Evolutionary conservation across 2,888 invertebrate genomes (phyloP).

Genomic region (Acrobasis consociella): DNA sequence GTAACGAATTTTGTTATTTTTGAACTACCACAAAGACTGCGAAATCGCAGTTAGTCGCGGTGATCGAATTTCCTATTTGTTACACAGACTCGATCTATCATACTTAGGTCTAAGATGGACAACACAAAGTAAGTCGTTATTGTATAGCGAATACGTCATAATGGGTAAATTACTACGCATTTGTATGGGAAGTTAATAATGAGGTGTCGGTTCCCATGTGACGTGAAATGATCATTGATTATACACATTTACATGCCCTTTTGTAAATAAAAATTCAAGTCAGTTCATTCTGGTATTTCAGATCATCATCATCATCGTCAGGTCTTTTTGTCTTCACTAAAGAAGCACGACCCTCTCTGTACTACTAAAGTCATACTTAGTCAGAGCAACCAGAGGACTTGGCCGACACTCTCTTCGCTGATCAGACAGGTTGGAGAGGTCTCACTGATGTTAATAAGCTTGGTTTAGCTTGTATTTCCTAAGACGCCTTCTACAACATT

Average conservation of each 20-base stretch:
- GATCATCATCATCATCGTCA: no score
- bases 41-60: neutral
- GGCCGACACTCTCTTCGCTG: no score
- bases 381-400: no score
- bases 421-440: no score
- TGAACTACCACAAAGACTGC: neutral
- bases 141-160: constrained; percentile 15
- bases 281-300: no score
- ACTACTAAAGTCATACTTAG: no score
- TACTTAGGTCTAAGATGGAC: neutral
- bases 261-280: neutral
- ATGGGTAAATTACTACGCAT: constrained; percentile 12
- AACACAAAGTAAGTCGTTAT: constrained; percentile 3
- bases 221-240: neutral
- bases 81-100: constrained; percentile 2
- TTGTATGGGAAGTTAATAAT: constrained; percentile 7
- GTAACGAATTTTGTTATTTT: neutral
- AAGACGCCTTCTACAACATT: no score
- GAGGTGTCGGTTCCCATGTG: constrained; percentile 4
- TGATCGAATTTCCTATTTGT: constrained; percentile 2
- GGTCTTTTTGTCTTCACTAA: no score
- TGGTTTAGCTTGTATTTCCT: no score
- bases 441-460: no score
- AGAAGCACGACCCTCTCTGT: no score
- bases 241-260: no score